Evolutionary conservation across 2,797 vertebrate species (phyloP).

Genomic region (Hirundo rustica): DNA sequence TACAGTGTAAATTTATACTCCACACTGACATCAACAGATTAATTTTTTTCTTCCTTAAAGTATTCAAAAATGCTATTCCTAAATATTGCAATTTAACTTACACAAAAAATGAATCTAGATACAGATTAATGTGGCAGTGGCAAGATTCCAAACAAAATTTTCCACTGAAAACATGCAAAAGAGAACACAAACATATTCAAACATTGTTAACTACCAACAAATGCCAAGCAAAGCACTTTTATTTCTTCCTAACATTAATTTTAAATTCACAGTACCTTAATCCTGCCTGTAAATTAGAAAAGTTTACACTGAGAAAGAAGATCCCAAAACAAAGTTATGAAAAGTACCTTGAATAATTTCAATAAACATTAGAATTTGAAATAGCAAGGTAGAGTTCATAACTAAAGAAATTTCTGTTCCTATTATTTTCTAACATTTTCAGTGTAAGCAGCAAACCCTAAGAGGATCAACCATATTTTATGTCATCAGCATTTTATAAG

Average conservation of each 20-base stretch:
- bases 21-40: not conserved
- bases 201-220: slow-evolving; percentile 46
- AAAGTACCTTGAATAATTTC: slow-evolving; percentile 70
- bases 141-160: slow-evolving; percentile 63
- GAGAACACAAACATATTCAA: slow-evolving; percentile 50
- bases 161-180: slow-evolving; percentile 63
- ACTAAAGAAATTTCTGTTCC: slow-evolving; percentile 74
- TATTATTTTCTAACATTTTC: slow-evolving; percentile 81
- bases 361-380: slow-evolving; percentile 67
- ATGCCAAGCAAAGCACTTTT: slow-evolving; percentile 46
- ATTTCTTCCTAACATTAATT: slow-evolving; percentile 54
- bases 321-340: slow-evolving; percentile 69
- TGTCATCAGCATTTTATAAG: slow-evolving; percentile 84
- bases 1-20: slow-evolving; percentile 17
- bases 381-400: slow-evolving; percentile 72
- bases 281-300: slow-evolving; percentile 47
- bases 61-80: not conserved
- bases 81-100: slow-evolving; percentile 21
- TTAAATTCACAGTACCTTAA: slow-evolving; percentile 54
- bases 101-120: not conserved
- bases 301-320: slow-evolving; percentile 62
- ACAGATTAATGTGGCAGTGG: slow-evolving; percentile 34
- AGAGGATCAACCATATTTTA: slow-evolving; percentile 83
- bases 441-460: slow-evolving; percentile 80
- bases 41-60: not conserved